Conservation (phyloP, 2,888 invertebrate genomes). For the Drosophila ezoana region DNA sequence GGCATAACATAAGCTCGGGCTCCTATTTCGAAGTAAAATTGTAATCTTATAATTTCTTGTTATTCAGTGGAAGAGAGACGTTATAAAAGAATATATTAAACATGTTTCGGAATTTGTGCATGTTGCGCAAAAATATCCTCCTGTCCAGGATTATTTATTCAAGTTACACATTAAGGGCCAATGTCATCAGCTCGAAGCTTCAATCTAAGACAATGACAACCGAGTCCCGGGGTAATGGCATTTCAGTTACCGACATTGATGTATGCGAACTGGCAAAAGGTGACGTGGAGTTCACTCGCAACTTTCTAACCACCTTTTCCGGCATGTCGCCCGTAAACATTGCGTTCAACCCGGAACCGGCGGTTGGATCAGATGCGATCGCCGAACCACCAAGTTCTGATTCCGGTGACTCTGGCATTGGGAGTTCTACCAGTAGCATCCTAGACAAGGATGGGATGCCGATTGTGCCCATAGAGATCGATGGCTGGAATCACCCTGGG, state of each 20-base stretch:
- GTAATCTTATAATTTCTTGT: conserved; percentile 1
- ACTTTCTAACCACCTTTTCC: conserved; percentile 44
- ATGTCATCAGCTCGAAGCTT: conserved; percentile 7
- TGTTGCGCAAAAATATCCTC: conserved; percentile 42
- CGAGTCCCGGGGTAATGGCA: background rate
- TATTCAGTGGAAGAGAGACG: background rate
- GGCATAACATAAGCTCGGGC: conserved; percentile 35
- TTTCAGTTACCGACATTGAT: conserved; percentile 55
- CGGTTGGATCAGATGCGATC: background rate
- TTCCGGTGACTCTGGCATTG: background rate
- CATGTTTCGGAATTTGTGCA: conserved; percentile 57
- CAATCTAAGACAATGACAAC: background rate
- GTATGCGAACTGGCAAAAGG: conserved; percentile 51
- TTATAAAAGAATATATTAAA: conserved; percentile 12
- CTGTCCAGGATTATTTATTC: conserved; percentile 22
- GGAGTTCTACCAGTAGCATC: conserved; percentile 1
- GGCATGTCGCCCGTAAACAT: background rate
- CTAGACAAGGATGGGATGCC: conserved; percentile 53
- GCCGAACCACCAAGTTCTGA: background rate
- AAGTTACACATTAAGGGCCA: conserved; percentile 15
- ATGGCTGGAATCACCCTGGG: conserved; percentile 56
- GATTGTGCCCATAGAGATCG: conserved; percentile 65
- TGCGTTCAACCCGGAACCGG: background rate
- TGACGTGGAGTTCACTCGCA: conserved; percentile 58
- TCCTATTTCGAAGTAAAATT: conserved; percentile 30